Percentiles rank a stretch among this genome's conserved stretches.
Evolutionary conservation across 2,113 vertebrate species (phyloP).

Genomic region (Pitta sordida): DNA sequence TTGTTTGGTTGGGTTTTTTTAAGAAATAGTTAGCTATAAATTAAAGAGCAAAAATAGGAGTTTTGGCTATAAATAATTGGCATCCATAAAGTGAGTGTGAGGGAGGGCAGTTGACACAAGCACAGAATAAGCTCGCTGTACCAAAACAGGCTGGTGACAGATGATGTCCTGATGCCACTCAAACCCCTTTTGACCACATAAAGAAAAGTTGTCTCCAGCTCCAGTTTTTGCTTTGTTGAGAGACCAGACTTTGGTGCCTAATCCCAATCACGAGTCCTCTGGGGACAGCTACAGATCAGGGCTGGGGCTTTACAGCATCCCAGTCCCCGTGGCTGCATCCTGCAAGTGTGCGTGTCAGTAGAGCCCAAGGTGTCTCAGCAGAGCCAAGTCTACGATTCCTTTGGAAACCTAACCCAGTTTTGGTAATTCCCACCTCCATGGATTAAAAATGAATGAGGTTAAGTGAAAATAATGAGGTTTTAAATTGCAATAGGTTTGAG

Average conservation of each 20-base stretch:
- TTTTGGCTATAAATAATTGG: neutral
- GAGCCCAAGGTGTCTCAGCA: neutral
- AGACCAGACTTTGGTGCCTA: neutral
- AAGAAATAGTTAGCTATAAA: neutral
- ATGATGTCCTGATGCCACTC: neutral
- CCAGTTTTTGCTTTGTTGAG: neutral
- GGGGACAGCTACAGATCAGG: neutral
- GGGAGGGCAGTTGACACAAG: neutral
- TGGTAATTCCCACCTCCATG: neutral
- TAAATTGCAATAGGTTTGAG: neutral
- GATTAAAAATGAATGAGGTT: neutral
- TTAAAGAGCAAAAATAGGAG: neutral
- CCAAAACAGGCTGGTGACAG: neutral
- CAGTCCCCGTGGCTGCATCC: neutral
- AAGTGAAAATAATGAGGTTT: constrained; percentile 5
- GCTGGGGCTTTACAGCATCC: neutral
- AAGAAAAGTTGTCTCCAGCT: neutral
- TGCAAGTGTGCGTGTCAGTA: fast-evolving
- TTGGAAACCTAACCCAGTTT: neutral
- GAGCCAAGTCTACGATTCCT: neutral
- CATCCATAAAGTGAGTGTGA: neutral
- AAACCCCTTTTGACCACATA: neutral
- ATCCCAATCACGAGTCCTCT: fast-evolving
- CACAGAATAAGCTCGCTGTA: neutral
- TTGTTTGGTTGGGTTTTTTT: too few species aligned